Percentiles rank a stretch among this genome's conserved stretches.
Conservation (phyloP, 2,797 vertebrate species). For the Gouania willdenowi region DNA sequence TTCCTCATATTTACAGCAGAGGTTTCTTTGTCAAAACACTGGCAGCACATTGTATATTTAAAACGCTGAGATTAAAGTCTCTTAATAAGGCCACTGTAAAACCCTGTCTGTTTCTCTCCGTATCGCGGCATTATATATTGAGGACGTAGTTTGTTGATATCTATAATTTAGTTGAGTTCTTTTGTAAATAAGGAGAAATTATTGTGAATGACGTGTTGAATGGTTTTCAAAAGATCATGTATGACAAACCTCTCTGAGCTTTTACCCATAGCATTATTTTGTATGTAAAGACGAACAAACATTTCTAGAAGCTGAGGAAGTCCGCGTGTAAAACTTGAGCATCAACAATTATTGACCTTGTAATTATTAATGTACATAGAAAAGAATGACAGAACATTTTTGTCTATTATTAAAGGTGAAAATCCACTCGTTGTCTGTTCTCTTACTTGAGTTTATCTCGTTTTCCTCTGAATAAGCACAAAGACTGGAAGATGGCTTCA, state of each 20-base stretch:
- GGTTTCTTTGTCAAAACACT: constrained; percentile 27
- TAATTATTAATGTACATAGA: constrained; percentile 88
- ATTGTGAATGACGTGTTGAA: constrained; percentile 86
- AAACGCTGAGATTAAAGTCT: constrained; percentile 27
- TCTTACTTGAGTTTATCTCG: neutral
- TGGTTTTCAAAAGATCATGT: constrained; percentile 62
- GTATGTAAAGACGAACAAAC: constrained; percentile 69
- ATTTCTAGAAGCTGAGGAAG: constrained; percentile 89
- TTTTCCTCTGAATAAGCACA: no score
- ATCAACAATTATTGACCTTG: constrained; percentile 84
- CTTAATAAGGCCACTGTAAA: constrained; percentile 45
- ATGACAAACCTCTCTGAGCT: constrained; percentile 59
- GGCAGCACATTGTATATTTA: constrained; percentile 35
- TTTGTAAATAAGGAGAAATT: constrained; percentile 92
- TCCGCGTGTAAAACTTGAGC: constrained; percentile 75
- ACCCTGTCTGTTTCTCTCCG: constrained; percentile 39
- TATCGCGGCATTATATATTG: constrained; percentile 71
- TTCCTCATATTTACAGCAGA: constrained; percentile 7
- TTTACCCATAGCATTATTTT: constrained; percentile 74
- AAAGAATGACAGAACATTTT: constrained; percentile 84
- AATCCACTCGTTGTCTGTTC: constrained; percentile 38
- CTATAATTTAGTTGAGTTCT: constrained; percentile 86
- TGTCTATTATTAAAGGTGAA: constrained; percentile 92
- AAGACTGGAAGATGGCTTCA: no score
- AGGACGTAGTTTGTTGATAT: constrained; percentile 87